A percentile compares a stretch with the other conserved stretches of the same genome.
These are phyloP conservation scores for Arizona elegans DNA, from an alignment of 2,113 vertebrate species.

Conservation along the genomic window DNA sequence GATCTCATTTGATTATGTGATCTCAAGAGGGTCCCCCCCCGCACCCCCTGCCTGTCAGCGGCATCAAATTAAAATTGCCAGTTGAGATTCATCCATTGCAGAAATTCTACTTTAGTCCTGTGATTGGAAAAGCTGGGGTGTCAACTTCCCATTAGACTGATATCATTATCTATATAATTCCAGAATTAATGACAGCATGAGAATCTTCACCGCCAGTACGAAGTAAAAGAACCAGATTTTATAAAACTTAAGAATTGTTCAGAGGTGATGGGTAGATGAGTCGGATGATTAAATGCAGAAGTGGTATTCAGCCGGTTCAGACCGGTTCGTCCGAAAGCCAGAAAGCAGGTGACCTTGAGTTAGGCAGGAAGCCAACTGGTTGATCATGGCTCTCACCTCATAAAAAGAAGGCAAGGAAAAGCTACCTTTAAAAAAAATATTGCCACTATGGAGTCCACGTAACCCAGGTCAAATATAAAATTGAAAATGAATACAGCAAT, in stretches of 20 bases:
- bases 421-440: too few species aligned
- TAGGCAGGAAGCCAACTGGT: too few species aligned
- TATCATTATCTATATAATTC: background rate
- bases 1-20: constrained; percentile 16
- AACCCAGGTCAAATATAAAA: too few species aligned
- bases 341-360: too few species aligned
- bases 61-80: constrained; percentile 27
- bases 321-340: too few species aligned
- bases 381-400: too few species aligned
- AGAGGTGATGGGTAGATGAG: background rate
- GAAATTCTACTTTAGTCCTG: background rate
- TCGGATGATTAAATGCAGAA: background rate
- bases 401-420: too few species aligned
- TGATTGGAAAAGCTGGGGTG: constrained; percentile 15
- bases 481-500: too few species aligned
- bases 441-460: too few species aligned
- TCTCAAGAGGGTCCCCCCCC: constrained; percentile 12
- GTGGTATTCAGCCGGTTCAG: too few species aligned
- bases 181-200: constrained; percentile 7
- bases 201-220: too few species aligned
- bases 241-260: background rate
- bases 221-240: background rate
- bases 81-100: constrained; percentile 17
- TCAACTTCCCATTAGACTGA: background rate
- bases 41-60: background rate